A percentile compares a stretch with the other conserved stretches of the same genome.
Evolutionary conservation across 23 tunicate species (phyloP).

Genomic region (Oikopleura vanhoeffeni): DNA sequence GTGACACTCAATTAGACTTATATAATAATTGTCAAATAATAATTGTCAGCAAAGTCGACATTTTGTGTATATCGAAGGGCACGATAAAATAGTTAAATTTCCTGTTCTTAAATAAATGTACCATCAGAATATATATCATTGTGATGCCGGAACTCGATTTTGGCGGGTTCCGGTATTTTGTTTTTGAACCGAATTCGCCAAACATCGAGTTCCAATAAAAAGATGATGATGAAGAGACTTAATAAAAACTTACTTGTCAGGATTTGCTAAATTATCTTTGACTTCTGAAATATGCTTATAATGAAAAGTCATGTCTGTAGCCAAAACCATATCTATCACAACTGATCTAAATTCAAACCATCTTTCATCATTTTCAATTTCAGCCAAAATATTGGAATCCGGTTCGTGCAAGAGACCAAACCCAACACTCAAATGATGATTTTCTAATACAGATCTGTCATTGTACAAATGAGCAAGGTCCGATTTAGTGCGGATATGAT

Average conservation of each 20-base stretch:
- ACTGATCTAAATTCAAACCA: neutral
- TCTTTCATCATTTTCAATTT: neutral
- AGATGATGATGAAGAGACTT: too few species aligned
- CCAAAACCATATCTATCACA: constrained; percentile 9
- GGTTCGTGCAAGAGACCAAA: neutral
- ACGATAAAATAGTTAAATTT: too few species aligned
- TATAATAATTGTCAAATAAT: too few species aligned
- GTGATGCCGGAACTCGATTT: too few species aligned
- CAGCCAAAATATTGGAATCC: neutral
- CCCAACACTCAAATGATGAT: neutral
- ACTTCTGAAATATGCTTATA: neutral
- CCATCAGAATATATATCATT: too few species aligned
- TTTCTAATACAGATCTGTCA: constrained; percentile 2
- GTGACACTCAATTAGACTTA: too few species aligned
- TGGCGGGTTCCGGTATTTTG: too few species aligned
- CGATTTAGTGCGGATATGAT: neutral
- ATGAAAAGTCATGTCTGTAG: neutral
- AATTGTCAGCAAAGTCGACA: too few species aligned
- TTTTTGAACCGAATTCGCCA: too few species aligned
- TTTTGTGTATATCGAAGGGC: too few species aligned
- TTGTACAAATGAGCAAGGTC: neutral
- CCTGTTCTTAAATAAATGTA: too few species aligned
- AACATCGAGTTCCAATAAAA: too few species aligned
- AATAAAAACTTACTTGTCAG: neutral
- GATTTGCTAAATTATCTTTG: neutral